phyloP scores from a whole-genome alignment of 2,888 invertebrate species.

The Synergus itoensis region DNA sequence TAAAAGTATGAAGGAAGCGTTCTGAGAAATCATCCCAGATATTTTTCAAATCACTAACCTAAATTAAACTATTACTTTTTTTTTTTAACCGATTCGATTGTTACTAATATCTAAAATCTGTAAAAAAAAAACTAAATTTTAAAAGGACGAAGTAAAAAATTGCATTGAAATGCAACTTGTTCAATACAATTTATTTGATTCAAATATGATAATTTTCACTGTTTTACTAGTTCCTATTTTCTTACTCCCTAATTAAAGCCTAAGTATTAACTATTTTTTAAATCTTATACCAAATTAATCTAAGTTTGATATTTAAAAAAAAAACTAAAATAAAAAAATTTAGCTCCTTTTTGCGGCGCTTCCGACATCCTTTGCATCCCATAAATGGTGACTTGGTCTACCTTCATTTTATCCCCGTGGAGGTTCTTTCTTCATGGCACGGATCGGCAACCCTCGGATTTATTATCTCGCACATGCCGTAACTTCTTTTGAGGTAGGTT shows the following conservation, averaged over 20 bases:
- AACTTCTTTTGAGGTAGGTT: conserved; percentile 70
- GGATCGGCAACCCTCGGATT: conserved; percentile 56
- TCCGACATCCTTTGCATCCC: conserved; percentile 37
- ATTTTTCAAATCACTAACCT: too few species aligned
- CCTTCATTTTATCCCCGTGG: neutral
- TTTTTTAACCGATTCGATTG: too few species aligned
- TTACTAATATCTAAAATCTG: too few species aligned
- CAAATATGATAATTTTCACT: neutral
- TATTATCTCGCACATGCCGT: conserved; percentile 64
- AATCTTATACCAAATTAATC: neutral
- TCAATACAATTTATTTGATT: neutral
- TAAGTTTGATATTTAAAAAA: neutral
- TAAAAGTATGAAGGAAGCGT: too few species aligned
- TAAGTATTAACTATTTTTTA: neutral
- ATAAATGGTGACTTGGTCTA: conserved; percentile 17
- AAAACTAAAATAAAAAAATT: neutral
- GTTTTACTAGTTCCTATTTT: neutral
- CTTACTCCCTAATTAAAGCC: neutral
- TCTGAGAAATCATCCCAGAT: too few species aligned
- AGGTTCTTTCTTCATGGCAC: neutral
- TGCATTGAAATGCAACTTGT: neutral
- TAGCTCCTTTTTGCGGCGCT: conserved; percentile 21
- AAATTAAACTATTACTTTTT: too few species aligned
- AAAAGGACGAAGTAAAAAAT: neutral
- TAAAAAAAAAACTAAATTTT: too few species aligned